A percentile compares a stretch with the other conserved stretches of the same genome.
Conservation (phyloP, 2,797 vertebrate species). For the Vespertilio murinus region DNA sequence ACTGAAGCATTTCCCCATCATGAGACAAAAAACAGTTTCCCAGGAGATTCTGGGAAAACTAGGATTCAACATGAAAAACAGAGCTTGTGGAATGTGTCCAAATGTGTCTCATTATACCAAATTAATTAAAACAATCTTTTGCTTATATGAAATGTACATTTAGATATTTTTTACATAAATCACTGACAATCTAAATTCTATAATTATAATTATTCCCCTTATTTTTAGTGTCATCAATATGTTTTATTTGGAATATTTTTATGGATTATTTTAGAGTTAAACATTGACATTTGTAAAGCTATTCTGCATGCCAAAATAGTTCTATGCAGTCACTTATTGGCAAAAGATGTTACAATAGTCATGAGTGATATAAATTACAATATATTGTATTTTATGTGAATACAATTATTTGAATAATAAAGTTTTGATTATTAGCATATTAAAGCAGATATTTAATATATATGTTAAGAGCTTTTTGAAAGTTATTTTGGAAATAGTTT, state of each 20-base stretch:
- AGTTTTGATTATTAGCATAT: neutral
- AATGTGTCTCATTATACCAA: neutral
- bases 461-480: neutral
- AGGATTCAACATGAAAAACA: slow-evolving; percentile 13
- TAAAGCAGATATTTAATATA: neutral
- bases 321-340: neutral
- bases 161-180: neutral
- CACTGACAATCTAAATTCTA: neutral
- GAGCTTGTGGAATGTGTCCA: neutral
- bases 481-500: neutral
- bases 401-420: neutral
- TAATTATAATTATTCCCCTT: neutral
- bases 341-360: neutral
- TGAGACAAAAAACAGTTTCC: neutral
- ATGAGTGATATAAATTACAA: neutral
- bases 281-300: neutral
- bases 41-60: neutral
- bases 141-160: neutral
- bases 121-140: neutral
- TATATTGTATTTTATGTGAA: neutral
- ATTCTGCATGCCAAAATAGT: neutral
- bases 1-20: neutral
- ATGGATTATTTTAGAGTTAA: neutral
- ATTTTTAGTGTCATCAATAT: neutral
- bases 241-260: slow-evolving; percentile 5